These are phyloP conservation scores for Horisme vitalbata DNA, from an alignment of 2,888 invertebrate genomes.

Conservation along the genomic window DNA sequence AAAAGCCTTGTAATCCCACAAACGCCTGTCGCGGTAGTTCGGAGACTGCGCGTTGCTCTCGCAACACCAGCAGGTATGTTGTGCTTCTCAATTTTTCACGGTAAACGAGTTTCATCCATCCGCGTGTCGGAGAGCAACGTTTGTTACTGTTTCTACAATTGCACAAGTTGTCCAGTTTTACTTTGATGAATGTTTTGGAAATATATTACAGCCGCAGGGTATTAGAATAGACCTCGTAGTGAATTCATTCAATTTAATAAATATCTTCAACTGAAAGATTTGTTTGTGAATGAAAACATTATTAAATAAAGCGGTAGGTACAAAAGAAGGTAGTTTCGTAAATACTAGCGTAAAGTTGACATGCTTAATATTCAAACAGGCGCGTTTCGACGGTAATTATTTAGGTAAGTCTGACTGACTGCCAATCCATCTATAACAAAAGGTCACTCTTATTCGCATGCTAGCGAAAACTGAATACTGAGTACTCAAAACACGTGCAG, in stretches of 20 bases:
- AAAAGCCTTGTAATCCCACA: constrained; percentile 35
- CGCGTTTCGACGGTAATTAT: constrained; percentile 20
- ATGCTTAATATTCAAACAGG: constrained; percentile 13
- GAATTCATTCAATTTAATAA: not conserved
- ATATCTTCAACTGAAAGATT: not conserved
- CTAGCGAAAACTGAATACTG: too few relatives aligned
- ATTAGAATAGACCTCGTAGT: not conserved
- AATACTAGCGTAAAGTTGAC: not conserved
- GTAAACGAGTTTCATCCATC: constrained; percentile 37
- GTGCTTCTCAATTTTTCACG: constrained; percentile 28
- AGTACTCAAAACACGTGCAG: too few relatives aligned
- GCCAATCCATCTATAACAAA: constrained; percentile 12
- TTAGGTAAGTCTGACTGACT: constrained; percentile 13
- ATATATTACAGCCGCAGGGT: too few relatives aligned
- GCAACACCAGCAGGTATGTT: constrained; percentile 16
- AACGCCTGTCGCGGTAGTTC: constrained; percentile 39
- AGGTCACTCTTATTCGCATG: too few relatives aligned
- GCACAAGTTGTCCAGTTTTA: constrained; percentile 36
- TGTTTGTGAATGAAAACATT: not conserved
- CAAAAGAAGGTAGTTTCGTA: not conserved
- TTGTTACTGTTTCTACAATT: constrained; percentile 33
- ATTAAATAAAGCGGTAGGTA: too few relatives aligned
- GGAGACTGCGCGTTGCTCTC: constrained; percentile 26
- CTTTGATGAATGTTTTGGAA: not conserved
- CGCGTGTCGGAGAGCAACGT: constrained; percentile 26